Conservation (phyloP, 2,797 vertebrate genomes). For the Pangasius sanitwongsei region DNA sequence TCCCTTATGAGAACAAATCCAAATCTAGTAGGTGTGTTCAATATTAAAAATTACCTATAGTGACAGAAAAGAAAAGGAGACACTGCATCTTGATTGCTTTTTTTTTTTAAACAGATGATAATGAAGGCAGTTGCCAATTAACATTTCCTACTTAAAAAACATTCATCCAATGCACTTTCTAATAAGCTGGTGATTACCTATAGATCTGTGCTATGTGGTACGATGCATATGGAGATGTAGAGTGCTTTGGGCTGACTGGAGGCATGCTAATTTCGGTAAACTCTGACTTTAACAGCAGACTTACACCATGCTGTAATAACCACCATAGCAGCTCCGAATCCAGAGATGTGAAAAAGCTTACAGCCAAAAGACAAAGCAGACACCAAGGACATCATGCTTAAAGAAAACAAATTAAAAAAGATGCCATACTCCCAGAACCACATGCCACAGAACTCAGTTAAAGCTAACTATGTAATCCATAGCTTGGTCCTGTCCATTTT, state of each 20-base stretch:
- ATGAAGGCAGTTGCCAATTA: slow-evolving; percentile 44
- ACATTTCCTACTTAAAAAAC: slow-evolving; percentile 7
- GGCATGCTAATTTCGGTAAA: slow-evolving; percentile 42
- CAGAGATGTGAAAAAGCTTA: slow-evolving; percentile 30
- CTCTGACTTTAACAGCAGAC: slow-evolving; percentile 33
- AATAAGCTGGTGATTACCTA: slow-evolving; percentile 41
- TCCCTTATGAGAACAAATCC: not conserved
- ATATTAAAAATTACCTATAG: not conserved
- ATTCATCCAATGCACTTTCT: not conserved
- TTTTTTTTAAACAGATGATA: slow-evolving; percentile 35
- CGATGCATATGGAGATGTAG: slow-evolving; percentile 31
- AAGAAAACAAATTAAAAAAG: not conserved
- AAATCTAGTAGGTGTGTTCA: not conserved
- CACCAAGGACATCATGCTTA: slow-evolving; percentile 40
- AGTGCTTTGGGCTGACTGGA: slow-evolving; percentile 56
- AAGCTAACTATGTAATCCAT: not conserved
- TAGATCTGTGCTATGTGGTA: slow-evolving; percentile 16
- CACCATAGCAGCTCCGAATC: slow-evolving; percentile 28
- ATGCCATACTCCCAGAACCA: not conserved
- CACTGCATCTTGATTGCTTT: slow-evolving; percentile 48
- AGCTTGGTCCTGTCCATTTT: not conserved
- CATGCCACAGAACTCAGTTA: not conserved
- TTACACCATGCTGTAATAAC: not conserved
- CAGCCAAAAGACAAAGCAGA: slow-evolving; percentile 47
- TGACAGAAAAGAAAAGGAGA: slow-evolving; percentile 39